phyloP scores from a whole-genome alignment of 2,888 invertebrate species.

The Frankliniella fusca region DNA sequence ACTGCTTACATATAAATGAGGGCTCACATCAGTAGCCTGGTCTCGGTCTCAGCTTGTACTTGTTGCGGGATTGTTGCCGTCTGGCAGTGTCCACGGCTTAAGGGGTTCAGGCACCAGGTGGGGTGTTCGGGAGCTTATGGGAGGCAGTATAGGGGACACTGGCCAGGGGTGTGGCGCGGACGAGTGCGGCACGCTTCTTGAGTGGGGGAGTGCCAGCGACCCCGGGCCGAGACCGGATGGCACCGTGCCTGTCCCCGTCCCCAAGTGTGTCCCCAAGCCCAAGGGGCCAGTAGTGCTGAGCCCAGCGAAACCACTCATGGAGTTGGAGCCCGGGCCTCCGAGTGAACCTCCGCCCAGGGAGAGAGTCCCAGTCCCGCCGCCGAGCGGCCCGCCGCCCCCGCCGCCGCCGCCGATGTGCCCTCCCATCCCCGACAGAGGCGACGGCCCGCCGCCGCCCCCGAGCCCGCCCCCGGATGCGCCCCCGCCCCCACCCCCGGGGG shows the following conservation, averaged over 20 bases:
- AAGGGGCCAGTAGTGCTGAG: constrained; percentile 40
- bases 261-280: constrained; percentile 35
- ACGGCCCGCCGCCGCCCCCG: constrained; percentile 39
- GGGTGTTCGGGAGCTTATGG: constrained; percentile 63
- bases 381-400: constrained; percentile 41
- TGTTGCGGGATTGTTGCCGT: constrained; percentile 24
- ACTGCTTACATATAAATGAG: constrained; percentile 37
- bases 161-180: constrained; percentile 72
- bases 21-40: constrained; percentile 14
- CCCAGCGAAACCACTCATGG: constrained; percentile 34
- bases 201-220: constrained; percentile 45
- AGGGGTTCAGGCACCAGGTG: constrained; percentile 64
- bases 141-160: constrained; percentile 70
- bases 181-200: constrained; percentile 56
- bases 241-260: neutral
- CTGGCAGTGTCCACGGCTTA: constrained; percentile 37
- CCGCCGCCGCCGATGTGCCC: constrained; percentile 42
- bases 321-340: neutral
- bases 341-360: constrained; percentile 35
- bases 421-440: constrained; percentile 33
- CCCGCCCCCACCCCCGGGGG: constrained; percentile 52
- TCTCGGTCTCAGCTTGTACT: constrained; percentile 26
- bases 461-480: constrained; percentile 52
- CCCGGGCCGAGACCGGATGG: constrained; percentile 38
- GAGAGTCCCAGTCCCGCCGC: constrained; percentile 42